Conservation (phyloP, 2,888 invertebrate species). For the Ametastegia equiseti region DNA sequence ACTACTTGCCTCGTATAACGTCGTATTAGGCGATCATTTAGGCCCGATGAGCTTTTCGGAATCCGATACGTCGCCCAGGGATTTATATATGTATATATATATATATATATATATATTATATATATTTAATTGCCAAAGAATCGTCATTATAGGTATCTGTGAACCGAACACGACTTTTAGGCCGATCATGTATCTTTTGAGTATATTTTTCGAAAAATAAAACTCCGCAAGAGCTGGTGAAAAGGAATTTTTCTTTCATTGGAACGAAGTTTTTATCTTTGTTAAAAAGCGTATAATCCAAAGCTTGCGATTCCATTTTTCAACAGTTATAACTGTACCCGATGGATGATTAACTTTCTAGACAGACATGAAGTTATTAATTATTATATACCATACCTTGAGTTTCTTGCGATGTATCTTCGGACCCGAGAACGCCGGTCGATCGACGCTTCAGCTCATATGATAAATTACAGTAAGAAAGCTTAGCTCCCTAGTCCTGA, state of each 20-base stretch:
- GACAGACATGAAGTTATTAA: slow-evolving; percentile 6
- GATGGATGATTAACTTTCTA: neutral
- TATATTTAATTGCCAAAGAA: no score
- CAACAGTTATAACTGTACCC: neutral
- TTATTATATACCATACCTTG: neutral
- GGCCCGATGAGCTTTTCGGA: neutral
- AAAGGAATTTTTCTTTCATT: neutral
- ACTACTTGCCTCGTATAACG: neutral
- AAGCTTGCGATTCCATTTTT: neutral
- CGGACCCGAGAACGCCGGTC: neutral
- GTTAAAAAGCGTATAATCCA: no score
- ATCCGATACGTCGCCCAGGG: neutral
- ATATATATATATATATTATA: no score
- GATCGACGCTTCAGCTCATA: slow-evolving; percentile 19
- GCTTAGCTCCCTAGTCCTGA: neutral
- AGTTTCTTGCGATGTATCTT: slow-evolving; percentile 2
- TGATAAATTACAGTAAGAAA: slow-evolving; percentile 46
- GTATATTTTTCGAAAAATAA: no score
- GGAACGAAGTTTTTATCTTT: no score
- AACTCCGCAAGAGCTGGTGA: neutral
- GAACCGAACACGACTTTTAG: no score
- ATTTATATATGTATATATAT: neutral
- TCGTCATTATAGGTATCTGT: no score
- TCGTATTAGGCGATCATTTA: neutral
- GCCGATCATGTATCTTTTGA: no score